A percentile compares a stretch with the other conserved stretches of the same genome.
Evolutionary conservation across 2,888 invertebrate genomes (phyloP).

Genomic region (Coenonympha arcania): DNA sequence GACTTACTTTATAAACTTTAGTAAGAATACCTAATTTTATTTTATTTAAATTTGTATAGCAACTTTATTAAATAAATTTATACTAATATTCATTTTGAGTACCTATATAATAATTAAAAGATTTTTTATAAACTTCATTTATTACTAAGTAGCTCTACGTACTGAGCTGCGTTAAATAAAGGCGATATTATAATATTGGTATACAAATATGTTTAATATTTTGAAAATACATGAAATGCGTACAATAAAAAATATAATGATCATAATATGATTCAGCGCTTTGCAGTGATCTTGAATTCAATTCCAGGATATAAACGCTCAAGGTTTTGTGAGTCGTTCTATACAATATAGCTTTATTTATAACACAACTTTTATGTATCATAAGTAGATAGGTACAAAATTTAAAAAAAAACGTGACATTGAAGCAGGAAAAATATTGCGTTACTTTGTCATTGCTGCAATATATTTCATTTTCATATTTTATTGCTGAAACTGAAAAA

Average conservation of each 20-base stretch:
- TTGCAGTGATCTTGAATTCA: conserved; percentile 15
- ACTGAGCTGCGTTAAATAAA: no score
- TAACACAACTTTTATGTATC: neutral
- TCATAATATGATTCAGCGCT: conserved; percentile 2
- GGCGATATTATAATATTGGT: no score
- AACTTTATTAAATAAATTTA: no score
- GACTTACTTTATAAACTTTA: neutral
- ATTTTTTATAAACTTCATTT: no score
- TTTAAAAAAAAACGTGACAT: neutral
- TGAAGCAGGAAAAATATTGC: neutral
- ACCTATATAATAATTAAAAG: no score
- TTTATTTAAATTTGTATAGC: no score
- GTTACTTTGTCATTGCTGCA: no score
- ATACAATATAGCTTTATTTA: neutral
- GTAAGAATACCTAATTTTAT: neutral
- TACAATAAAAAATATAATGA: neutral
- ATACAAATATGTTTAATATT: no score
- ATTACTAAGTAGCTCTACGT: no score
- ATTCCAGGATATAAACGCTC: conserved; percentile 16
- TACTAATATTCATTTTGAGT: no score
- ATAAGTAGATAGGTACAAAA: neutral
- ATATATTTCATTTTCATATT: no score
- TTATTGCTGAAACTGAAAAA: no score
- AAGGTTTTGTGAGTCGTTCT: conserved; percentile 5
- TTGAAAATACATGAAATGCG: neutral